Conservation (phyloP, 1,140 invertebrate species). For the Drosophila kohkoa region DNA sequence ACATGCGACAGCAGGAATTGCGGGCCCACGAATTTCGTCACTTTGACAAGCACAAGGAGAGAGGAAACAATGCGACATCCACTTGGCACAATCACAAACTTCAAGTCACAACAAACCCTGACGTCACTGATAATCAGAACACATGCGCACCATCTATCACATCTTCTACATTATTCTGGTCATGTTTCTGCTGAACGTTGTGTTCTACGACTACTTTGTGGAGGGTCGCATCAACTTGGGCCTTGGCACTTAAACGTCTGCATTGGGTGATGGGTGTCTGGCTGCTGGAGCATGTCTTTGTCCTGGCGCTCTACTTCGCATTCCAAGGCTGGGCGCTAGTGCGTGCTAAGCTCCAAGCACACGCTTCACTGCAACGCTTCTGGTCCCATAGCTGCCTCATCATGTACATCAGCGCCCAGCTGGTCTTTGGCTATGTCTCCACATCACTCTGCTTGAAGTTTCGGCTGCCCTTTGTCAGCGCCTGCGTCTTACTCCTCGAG, state of each 20-base stretch:
- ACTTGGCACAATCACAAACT: constrained; percentile 74
- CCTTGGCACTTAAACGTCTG: constrained; percentile 85
- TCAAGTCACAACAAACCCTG: constrained; percentile 2
- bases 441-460: constrained; percentile 85
- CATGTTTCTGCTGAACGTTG: constrained; percentile 90
- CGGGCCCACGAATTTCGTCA: constrained; percentile 71
- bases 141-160: constrained; percentile 93
- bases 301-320: constrained; percentile 85
- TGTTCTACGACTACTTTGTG: constrained; percentile 90
- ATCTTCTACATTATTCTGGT: constrained; percentile 93
- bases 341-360: constrained; percentile 59
- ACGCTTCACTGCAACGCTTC: constrained; percentile 60
- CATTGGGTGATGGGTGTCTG: constrained; percentile 85
- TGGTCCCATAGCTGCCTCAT: constrained; percentile 85
- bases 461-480: constrained; percentile 87
- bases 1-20: constrained; percentile 69
- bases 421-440: constrained; percentile 86
- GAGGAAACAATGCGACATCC: constrained; percentile 18
- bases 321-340: constrained; percentile 84
- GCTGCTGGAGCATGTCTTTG: constrained; percentile 85
- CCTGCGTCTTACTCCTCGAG: constrained; percentile 87
- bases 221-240: constrained; percentile 87
- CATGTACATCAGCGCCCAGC: constrained; percentile 84
- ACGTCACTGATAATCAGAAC: constrained; percentile 85
- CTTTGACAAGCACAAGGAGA: constrained; percentile 47